phyloP scores from a whole-genome alignment of 2,888 invertebrate genomes.

The Tridacna crocea region DNA sequence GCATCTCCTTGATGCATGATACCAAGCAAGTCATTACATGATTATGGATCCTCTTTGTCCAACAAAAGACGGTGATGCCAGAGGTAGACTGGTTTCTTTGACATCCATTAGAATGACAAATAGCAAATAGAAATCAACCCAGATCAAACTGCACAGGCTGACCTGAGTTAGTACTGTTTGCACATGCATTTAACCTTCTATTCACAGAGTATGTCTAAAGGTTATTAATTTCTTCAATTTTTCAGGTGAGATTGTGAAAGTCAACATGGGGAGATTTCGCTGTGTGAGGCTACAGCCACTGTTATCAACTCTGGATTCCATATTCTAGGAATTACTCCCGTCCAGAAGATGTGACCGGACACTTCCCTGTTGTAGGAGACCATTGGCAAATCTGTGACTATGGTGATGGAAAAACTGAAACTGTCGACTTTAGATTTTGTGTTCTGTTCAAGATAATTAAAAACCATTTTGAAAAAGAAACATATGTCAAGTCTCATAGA shows the following conservation, averaged over 20 bases:
- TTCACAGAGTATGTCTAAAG: too few species aligned
- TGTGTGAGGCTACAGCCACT: constrained; percentile 96
- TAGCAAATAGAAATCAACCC: too few species aligned
- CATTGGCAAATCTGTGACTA: neutral
- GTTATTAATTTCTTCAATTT: constrained; percentile 45
- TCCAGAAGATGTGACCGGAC: constrained; percentile 91
- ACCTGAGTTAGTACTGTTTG: too few species aligned
- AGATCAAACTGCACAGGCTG: too few species aligned
- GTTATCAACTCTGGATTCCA: constrained; percentile 94
- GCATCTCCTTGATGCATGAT: too few species aligned
- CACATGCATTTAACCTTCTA: too few species aligned
- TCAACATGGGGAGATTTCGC: constrained; percentile 94
- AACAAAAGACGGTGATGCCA: too few species aligned
- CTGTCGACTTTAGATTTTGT: neutral
- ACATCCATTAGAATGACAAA: too few species aligned
- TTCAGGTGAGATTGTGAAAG: constrained; percentile 91
- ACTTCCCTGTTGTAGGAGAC: neutral
- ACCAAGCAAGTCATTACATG: too few species aligned
- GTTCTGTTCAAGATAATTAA: neutral
- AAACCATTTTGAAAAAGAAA: neutral
- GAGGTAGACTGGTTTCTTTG: too few species aligned
- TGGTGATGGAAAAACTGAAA: neutral
- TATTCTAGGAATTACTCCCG: constrained; percentile 95
- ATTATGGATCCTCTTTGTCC: too few species aligned
- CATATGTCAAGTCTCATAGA: too few species aligned